Evolutionary conservation across 2,797 vertebrate genomes (phyloP).

Genomic region (Falco novaeseelandiae): DNA sequence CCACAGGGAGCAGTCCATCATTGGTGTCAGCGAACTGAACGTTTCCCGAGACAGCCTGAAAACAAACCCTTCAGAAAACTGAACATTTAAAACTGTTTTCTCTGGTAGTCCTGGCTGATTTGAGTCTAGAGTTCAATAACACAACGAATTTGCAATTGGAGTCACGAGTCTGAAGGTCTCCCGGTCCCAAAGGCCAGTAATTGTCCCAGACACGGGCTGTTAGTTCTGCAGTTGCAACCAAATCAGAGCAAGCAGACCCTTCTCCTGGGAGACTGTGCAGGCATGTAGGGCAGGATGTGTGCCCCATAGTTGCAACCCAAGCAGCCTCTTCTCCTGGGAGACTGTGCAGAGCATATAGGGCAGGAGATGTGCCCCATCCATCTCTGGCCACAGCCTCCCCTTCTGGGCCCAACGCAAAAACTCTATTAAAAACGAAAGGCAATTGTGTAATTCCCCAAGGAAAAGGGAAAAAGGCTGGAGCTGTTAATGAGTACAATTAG

Average conservation of each 20-base stretch:
- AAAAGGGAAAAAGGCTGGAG: slow-evolving; percentile 41
- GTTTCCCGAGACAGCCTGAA: neutral
- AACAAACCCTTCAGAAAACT: neutral
- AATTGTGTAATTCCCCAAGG: neutral
- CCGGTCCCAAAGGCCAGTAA: neutral
- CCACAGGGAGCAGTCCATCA: neutral
- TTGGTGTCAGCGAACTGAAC: accelerated
- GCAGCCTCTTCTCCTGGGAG: neutral
- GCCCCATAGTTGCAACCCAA: neutral
- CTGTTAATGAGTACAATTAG: slow-evolving; percentile 64
- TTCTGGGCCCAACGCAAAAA: neutral
- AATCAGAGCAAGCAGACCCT: neutral
- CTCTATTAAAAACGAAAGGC: slow-evolving; percentile 13
- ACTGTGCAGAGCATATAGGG: neutral
- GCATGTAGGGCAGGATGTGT: neutral
- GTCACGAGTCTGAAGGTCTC: slow-evolving; percentile 13
- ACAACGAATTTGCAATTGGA: neutral
- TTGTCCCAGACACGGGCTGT: neutral
- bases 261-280: neutral
- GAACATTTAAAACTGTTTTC: neutral
- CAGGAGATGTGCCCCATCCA: neutral
- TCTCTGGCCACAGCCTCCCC: neutral
- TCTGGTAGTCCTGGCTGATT: neutral
- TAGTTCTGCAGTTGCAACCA: neutral
- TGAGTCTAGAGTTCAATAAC: neutral